Conservation (phyloP, 2,888 invertebrate genomes). For the Nyleta sp. region DNA sequence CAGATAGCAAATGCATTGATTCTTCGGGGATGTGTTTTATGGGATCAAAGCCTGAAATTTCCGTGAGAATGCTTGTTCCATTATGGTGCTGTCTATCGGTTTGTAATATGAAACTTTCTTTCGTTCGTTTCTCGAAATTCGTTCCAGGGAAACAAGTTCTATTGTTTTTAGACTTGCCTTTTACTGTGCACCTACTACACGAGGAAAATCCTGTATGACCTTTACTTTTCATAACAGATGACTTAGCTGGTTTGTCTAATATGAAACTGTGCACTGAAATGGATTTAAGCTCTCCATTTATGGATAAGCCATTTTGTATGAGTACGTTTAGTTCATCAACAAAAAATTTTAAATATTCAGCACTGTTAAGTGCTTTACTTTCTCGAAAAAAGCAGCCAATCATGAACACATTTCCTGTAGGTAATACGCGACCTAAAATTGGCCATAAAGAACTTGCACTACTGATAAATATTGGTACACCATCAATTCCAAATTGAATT, state of each 20-base stretch:
- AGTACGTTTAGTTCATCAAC: conserved; percentile 10
- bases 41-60: conserved; percentile 19
- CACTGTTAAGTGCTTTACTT: conserved; percentile 12
- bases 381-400: conserved; percentile 28
- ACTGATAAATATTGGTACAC: conserved; percentile 15
- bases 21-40: conserved; percentile 29
- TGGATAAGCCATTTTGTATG: not conserved
- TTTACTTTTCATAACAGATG: conserved; percentile 26
- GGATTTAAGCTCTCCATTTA: not conserved
- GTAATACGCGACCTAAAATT: conserved; percentile 14
- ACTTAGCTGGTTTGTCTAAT: conserved; percentile 33
- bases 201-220: conserved; percentile 28
- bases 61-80: conserved; percentile 15
- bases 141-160: conserved; percentile 17
- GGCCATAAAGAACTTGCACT: conserved; percentile 12
- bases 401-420: conserved; percentile 8
- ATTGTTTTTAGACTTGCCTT: not conserved
- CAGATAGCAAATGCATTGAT: conserved; percentile 24
- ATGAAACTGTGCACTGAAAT: conserved; percentile 21
- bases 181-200: conserved; percentile 20
- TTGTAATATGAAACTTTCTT: conserved; percentile 7
- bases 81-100: conserved; percentile 13
- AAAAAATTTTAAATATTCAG: conserved; percentile 9
- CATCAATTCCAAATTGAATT: conserved; percentile 45
- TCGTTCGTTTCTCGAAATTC: not conserved